Conservation (phyloP, 1,140 invertebrate species). For the Brachionus calyciflorus region DNA sequence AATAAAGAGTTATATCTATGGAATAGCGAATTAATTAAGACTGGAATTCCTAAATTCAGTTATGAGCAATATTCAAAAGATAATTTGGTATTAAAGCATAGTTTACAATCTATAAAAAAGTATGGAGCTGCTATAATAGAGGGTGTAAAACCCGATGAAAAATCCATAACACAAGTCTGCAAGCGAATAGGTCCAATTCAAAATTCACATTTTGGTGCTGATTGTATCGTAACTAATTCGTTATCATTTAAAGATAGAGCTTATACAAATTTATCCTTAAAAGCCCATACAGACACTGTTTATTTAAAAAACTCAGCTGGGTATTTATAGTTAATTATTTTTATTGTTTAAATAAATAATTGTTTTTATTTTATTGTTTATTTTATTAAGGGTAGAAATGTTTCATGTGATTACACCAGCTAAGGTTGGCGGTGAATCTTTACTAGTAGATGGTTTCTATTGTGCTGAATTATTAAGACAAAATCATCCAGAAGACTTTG, state of each 20-base stretch:
- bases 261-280: conserved; percentile 63
- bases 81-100: conserved; percentile 35
- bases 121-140: conserved; percentile 27
- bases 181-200: conserved; percentile 64
- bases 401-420: conserved; percentile 69
- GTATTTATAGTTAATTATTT: conserved; percentile 53
- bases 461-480: conserved; percentile 65
- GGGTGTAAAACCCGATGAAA: conserved; percentile 51
- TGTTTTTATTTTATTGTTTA: conserved; percentile 47
- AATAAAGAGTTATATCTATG: conserved; percentile 49
- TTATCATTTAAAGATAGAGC: conserved; percentile 68
- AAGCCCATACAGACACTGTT: conserved; percentile 69
- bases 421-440: conserved; percentile 67
- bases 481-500: conserved; percentile 63
- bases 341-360: background rate
- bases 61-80: conserved; percentile 49
- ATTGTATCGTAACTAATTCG: conserved; percentile 65
- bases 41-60: conserved; percentile 47
- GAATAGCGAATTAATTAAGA: conserved; percentile 48
- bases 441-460: conserved; percentile 70
- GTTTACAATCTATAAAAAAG: conserved; percentile 8
- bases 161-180: conserved; percentile 63
- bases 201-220: conserved; percentile 64
- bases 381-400: conserved; percentile 67
- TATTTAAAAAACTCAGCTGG: conserved; percentile 72